Evolutionary conservation across 2,113 vertebrate species (phyloP).

Genomic region (Mesitornis unicolor): DNA sequence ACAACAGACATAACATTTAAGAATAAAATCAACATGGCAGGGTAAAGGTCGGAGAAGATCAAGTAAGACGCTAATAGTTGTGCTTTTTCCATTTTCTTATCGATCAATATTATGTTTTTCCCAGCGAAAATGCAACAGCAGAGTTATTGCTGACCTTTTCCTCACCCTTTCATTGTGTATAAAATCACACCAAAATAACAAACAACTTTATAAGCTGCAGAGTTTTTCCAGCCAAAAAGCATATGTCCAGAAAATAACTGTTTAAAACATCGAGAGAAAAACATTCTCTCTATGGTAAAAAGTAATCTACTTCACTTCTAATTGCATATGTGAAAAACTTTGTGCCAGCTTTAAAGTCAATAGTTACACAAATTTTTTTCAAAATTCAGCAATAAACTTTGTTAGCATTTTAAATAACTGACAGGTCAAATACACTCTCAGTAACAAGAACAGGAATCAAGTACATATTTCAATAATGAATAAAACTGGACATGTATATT

Average conservation of each 20-base stretch:
- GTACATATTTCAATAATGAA: background rate
- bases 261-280: conserved; percentile 30
- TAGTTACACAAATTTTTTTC: background rate
- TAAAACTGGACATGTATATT: background rate
- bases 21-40: conserved; percentile 70
- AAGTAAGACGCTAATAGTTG: conserved; percentile 74
- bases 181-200: conserved; percentile 76
- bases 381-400: conserved; percentile 5
- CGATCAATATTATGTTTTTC: conserved; percentile 81
- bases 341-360: background rate
- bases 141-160: conserved; percentile 82
- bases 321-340: background rate
- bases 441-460: background rate
- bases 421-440: background rate
- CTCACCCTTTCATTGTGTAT: conserved; percentile 75
- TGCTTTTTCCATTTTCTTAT: conserved; percentile 81
- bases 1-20: conserved; percentile 78
- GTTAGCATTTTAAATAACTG: conserved; percentile 1
- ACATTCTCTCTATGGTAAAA: background rate
- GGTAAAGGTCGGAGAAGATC: conserved; percentile 80
- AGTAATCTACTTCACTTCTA: background rate
- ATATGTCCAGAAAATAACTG: conserved; percentile 39
- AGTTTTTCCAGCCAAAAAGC: conserved; percentile 62
- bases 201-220: conserved; percentile 77
- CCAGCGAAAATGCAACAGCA: conserved; percentile 71